Evolutionary conservation across 2,888 invertebrate genomes (phyloP), one percentile per base, ranked within the genome.

Genomic region (Cataglyphis altisquamis): DNA sequence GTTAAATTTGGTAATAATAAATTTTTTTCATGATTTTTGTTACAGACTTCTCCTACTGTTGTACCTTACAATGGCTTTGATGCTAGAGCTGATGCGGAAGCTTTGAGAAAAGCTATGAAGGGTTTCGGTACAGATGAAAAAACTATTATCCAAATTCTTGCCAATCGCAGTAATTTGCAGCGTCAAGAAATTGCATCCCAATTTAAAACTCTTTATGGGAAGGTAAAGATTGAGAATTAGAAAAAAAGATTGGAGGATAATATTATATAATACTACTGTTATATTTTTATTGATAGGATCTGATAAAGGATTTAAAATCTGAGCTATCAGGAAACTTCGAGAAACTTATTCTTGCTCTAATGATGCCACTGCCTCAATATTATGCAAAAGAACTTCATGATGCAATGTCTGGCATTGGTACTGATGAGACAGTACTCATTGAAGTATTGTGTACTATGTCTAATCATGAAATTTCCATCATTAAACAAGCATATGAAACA

Each of bases 121-220:
- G 96, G 96, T 32, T 95, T 96, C 85, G 96, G 96, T 62, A 97
- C 96, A 0, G 96, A 96, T 93, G 97, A 97, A 90, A 95, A 95
- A 85, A 95, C 96, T 0, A 96, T 97, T 75, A 96, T 96, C 41
- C 94, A 95, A 84, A 95, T 97, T 63, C 94, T 97, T 72, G 95
- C 96, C 10, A 95, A 96, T 83, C 95, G 97, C n/a, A 95, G 95
- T 75, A 96, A 96, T 91, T 88, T 93, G 25, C 97, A 97, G 90
- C 95, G 97, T 29, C 96, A 96, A 87, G 95, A 96, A 90, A 96
- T 97, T 87, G 94, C 95, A 74, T 88, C 92, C 25, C 95, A 95
- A 83, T 97, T 96, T 93, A 97, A 97, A 93, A 95, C 96, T 6
- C 93, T 96, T 88, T 97, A 96, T 94, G 97, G 97, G 87, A 96